Evolutionary conservation across 2,797 vertebrate genomes (phyloP).

Genomic region (Scyliorhinus canicula): DNA sequence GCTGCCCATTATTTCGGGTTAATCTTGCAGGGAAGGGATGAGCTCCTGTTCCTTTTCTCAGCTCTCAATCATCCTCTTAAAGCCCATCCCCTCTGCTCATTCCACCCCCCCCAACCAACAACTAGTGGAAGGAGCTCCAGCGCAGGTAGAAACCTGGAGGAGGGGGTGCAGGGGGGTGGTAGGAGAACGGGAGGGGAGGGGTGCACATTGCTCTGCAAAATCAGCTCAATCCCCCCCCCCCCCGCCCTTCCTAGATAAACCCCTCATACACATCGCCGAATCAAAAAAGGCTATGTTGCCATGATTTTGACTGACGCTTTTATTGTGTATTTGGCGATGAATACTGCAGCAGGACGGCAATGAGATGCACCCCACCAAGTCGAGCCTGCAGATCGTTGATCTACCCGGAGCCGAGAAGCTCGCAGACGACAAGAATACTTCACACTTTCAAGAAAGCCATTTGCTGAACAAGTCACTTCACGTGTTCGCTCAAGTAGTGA

Average conservation of each 20-base stretch:
- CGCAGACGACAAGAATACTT: background rate
- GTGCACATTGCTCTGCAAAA: background rate
- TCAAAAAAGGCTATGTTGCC: background rate
- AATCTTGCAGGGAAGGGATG: too few relatives aligned
- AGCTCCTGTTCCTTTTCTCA: too few relatives aligned
- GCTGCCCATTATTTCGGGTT: too few relatives aligned
- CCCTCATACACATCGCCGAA: too few relatives aligned
- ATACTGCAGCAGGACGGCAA: constrained; percentile 22
- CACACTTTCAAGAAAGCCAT: background rate
- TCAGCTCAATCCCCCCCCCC: background rate
- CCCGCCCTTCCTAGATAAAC: background rate
- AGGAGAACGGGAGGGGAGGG: too few relatives aligned
- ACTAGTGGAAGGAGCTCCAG: too few relatives aligned
- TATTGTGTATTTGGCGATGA: background rate
- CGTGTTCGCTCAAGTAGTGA: background rate
- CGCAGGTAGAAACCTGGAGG: too few relatives aligned
- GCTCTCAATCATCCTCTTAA: too few relatives aligned
- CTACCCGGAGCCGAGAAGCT: constrained; percentile 37
- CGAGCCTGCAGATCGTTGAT: constrained; percentile 23
- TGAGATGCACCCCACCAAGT: background rate
- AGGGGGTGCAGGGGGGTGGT: too few relatives aligned
- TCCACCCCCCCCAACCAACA: too few relatives aligned
- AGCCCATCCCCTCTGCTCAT: too few relatives aligned
- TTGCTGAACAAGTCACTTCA: constrained; percentile 24
- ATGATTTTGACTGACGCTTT: background rate